Evolutionary conservation across 2,888 invertebrate genomes (phyloP).

Genomic region (Drosophila affinis): DNA sequence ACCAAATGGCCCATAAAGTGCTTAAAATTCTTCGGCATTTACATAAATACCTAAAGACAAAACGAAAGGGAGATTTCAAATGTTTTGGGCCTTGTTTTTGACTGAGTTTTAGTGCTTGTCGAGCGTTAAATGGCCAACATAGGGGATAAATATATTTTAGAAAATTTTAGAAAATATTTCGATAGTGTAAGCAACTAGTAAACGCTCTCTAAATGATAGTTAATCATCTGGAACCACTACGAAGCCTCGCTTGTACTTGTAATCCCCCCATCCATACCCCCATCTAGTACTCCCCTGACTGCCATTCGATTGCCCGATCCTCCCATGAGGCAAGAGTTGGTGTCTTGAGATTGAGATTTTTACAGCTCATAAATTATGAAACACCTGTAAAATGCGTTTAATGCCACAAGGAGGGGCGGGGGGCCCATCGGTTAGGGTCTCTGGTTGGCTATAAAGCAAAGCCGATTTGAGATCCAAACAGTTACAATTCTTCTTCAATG

Average conservation of each 20-base stretch:
- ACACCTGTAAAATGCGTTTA: constrained; percentile 73
- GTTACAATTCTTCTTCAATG: constrained; percentile 56
- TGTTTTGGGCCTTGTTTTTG: constrained; percentile 1
- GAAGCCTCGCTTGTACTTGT: constrained; percentile 1
- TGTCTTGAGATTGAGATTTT: constrained; percentile 56
- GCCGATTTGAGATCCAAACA: constrained; percentile 73
- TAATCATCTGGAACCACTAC: too few relatives aligned
- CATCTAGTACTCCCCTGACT: background rate
- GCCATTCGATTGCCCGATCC: constrained; percentile 1
- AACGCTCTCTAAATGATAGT: too few relatives aligned
- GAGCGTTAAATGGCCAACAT: constrained; percentile 19
- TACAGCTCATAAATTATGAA: constrained; percentile 73
- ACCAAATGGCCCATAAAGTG: constrained; percentile 34
- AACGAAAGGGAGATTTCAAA: constrained; percentile 3
- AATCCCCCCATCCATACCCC: background rate
- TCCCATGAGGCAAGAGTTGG: constrained; percentile 11
- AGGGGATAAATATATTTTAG: background rate
- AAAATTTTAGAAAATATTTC: background rate
- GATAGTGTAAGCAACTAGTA: too few relatives aligned
- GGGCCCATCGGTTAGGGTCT: constrained; percentile 11
- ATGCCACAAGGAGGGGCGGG: constrained; percentile 34
- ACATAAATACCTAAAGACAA: constrained; percentile 36
- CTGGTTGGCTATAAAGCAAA: constrained; percentile 60
- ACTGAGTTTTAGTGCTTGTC: constrained; percentile 1
- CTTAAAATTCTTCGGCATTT: constrained; percentile 37